Evolutionary conservation across 2,797 vertebrate species (phyloP).

Genomic region (Mus spretus): DNA sequence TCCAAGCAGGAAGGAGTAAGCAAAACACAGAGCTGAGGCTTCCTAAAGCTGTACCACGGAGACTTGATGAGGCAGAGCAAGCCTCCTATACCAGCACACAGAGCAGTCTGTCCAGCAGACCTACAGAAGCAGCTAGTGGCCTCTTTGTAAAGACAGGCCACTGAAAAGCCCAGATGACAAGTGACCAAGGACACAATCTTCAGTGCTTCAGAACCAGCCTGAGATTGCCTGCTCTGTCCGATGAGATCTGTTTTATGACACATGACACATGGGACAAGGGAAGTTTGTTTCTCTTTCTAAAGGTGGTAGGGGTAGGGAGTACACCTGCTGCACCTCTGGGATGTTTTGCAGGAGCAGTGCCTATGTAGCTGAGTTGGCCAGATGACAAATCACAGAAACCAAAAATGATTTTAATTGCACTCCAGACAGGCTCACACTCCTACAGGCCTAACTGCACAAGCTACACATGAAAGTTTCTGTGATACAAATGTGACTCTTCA

Average conservation of each 20-base stretch:
- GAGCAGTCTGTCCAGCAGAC: neutral
- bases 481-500: neutral
- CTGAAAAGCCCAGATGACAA: neutral
- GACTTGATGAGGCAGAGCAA: neutral
- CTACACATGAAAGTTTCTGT: neutral
- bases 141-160: neutral
- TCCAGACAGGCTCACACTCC: neutral
- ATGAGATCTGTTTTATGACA: fast-evolving
- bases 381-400: neutral
- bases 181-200: neutral
- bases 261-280: neutral
- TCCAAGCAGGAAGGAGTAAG: neutral
- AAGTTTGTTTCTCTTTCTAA: neutral
- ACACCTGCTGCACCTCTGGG: fast-evolving
- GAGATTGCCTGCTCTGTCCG: neutral
- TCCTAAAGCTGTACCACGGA: neutral
- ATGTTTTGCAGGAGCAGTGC: neutral
- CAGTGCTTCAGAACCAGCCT: neutral
- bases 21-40: neutral
- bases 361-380: fast-evolving
- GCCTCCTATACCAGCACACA: neutral
- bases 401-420: neutral
- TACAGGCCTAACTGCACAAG: neutral
- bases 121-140: neutral
- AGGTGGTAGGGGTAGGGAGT: neutral